phyloP scores from a whole-genome alignment of 2,888 invertebrate species.

The Harpalus rufipes region DNA sequence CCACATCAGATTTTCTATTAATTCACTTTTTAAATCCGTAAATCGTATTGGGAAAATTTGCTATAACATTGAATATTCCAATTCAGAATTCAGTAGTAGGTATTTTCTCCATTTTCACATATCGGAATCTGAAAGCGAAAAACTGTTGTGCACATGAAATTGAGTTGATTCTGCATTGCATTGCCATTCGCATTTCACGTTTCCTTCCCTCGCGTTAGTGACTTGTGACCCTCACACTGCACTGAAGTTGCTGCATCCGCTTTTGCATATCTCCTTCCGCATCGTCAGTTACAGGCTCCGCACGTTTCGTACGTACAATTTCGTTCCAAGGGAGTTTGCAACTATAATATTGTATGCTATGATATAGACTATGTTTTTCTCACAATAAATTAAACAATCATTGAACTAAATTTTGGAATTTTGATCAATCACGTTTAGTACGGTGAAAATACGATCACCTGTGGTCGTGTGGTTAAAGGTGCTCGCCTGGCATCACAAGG shows the following conservation, averaged over 20 bases:
- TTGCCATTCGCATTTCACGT: slow-evolving; percentile 13
- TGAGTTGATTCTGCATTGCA: slow-evolving; percentile 20
- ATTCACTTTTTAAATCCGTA: background rate
- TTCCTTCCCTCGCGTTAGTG: slow-evolving; percentile 18
- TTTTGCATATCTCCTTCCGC: slow-evolving; percentile 44
- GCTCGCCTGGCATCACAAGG: too few species aligned
- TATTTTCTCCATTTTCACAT: slow-evolving; percentile 3
- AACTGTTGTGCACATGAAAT: slow-evolving; percentile 21
- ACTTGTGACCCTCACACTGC: slow-evolving; percentile 13
- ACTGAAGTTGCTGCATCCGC: slow-evolving; percentile 46
- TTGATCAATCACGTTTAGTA: too few species aligned
- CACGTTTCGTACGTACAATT: background rate
- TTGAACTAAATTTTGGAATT: too few species aligned
- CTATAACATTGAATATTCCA: slow-evolving; percentile 8
- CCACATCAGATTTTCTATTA: too few species aligned
- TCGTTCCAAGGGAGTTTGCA: background rate
- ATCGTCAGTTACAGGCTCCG: slow-evolving; percentile 24
- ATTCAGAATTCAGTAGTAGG: too few species aligned
- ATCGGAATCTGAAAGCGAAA: slow-evolving; percentile 28
- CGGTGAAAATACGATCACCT: too few species aligned
- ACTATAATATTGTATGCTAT: too few species aligned
- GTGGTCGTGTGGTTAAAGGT: too few species aligned
- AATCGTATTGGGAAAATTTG: background rate
- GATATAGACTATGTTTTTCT: too few species aligned
- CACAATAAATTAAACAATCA: too few species aligned